These are phyloP conservation scores for Eurypyga helias DNA, from an alignment of 2,113 vertebrate genomes.

Conservation along the genomic window DNA sequence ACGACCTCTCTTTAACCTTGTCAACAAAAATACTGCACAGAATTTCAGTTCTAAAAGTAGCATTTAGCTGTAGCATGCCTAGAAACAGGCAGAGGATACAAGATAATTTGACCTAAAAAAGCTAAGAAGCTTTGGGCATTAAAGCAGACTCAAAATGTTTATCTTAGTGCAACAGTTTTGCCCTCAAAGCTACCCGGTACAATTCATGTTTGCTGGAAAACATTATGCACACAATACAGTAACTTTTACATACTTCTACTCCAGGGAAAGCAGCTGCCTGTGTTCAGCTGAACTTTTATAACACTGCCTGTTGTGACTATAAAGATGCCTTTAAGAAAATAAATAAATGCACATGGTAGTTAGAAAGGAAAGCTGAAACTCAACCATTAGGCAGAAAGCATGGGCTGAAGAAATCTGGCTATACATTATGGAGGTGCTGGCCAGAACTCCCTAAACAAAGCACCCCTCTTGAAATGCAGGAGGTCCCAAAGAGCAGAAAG, in stretches of 20 bases:
- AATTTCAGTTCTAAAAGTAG: background rate
- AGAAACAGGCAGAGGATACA: background rate
- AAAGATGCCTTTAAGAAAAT: background rate
- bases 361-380: background rate
- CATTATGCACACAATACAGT: background rate
- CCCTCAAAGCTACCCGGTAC: background rate
- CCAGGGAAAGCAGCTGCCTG: background rate
- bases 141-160: conserved; percentile 31
- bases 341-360: background rate
- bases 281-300: background rate
- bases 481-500: background rate
- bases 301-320: background rate
- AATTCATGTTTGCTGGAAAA: conserved; percentile 7
- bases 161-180: conserved; percentile 13
- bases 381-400: background rate
- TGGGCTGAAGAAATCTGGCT: background rate
- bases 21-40: background rate
- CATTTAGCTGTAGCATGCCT: background rate
- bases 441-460: background rate
- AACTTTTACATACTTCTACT: background rate
- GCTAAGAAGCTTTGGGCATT: conserved; percentile 56
- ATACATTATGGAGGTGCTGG: background rate
- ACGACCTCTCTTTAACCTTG: background rate
- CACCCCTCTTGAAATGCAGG: background rate
- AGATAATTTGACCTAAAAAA: conserved; percentile 58